Evolutionary conservation across 2,113 vertebrate genomes (phyloP).

Genomic region (Odontophorus gujanensis): DNA sequence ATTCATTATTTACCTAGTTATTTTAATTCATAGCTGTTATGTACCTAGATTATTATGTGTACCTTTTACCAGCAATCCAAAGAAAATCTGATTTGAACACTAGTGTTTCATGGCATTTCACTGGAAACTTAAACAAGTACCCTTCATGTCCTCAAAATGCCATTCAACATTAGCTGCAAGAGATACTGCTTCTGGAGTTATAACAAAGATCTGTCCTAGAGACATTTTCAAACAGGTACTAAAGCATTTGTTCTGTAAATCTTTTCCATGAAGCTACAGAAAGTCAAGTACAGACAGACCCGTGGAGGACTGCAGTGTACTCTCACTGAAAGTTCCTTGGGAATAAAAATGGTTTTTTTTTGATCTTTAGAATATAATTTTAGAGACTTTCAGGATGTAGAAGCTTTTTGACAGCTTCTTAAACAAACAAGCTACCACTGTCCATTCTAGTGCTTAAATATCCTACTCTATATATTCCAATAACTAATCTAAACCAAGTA

Average conservation of each 20-base stretch:
- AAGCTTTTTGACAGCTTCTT: constrained; percentile 18
- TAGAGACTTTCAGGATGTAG: not conserved
- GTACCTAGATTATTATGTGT: not conserved
- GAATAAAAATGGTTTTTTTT: not conserved
- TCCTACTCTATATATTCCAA: not conserved
- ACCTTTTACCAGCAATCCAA: not conserved
- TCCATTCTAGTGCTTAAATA: not conserved
- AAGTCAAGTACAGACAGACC: not conserved
- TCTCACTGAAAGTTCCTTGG: not conserved
- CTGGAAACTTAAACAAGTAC: not conserved
- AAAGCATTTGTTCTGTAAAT: not conserved
- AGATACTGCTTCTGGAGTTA: not conserved
- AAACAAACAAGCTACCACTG: not conserved
- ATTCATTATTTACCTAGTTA: not conserved
- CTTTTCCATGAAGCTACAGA: not conserved
- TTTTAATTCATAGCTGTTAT: not conserved
- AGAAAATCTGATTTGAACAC: not conserved
- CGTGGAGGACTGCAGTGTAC: not conserved
- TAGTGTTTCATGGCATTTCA: not conserved
- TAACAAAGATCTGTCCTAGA: not conserved
- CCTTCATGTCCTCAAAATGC: not conserved
- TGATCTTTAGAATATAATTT: not conserved
- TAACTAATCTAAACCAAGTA: not conserved
- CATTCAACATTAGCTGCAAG: not conserved
- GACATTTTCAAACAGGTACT: not conserved